Conservation (phyloP, 1,140 invertebrate genomes). For the Globodera ellingtonae region DNA sequence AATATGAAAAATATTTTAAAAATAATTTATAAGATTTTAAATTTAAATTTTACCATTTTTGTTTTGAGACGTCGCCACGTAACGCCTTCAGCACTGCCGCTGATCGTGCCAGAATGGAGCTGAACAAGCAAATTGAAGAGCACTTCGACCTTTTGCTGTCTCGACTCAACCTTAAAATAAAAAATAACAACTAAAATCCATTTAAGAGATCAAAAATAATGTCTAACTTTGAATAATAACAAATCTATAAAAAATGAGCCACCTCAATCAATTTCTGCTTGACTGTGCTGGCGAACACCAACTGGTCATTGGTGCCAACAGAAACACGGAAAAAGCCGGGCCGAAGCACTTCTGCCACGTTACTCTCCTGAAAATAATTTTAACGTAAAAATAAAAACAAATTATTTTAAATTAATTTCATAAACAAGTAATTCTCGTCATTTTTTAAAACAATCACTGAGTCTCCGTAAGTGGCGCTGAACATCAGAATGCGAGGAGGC, state of each 20-base stretch:
- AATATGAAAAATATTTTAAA: slow-evolving; percentile 6
- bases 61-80: slow-evolving; percentile 13
- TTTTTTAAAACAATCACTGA: neutral
- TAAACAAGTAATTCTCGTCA: too few relatives aligned
- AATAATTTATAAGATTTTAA: slow-evolving; percentile 14
- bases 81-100: slow-evolving; percentile 1
- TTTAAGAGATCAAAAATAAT: too few relatives aligned
- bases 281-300: slow-evolving; percentile 18
- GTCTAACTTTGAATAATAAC: too few relatives aligned
- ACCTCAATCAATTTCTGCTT: slow-evolving; percentile 33
- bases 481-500: slow-evolving; percentile 29
- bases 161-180: slow-evolving; percentile 13
- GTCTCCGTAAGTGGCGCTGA: slow-evolving; percentile 35
- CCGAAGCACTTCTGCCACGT: slow-evolving; percentile 6
- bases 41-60: slow-evolving; percentile 1
- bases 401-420: too few relatives aligned
- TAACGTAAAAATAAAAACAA: too few relatives aligned
- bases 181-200: too few relatives aligned
- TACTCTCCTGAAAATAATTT: neutral
- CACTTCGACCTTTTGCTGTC: neutral
- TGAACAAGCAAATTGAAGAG: slow-evolving; percentile 6
- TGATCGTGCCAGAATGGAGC: neutral
- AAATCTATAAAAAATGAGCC: neutral
- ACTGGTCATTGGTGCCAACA: slow-evolving; percentile 18
- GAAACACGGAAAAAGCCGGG: slow-evolving; percentile 31